A percentile compares a stretch with the other conserved stretches of the same genome.
Conservation (phyloP, 2,113 vertebrate genomes). For the human (Homo sapiens) region GRCh38 chr15:26169501-26170000, state of each 20-base stretch:
- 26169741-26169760: background rate
- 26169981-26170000: background rate
- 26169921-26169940: background rate
- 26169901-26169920: background rate
- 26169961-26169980: background rate
- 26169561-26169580: background rate
- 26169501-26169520: background rate
- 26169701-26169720: background rate
- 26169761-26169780: background rate
- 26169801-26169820: background rate
- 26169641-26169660: background rate
- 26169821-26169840: background rate
- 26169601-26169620: background rate
- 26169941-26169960: background rate
- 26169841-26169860: background rate
- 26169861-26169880: background rate
- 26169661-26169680: background rate
- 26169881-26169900: background rate
- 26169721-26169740: background rate
- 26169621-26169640: background rate
- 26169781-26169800: background rate
- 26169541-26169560: background rate
- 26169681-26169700: background rate
- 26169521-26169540: background rate
- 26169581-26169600: background rate